Percentiles rank a stretch among this genome's conserved stretches.
Evolutionary conservation across 2,113 vertebrate species (phyloP).

Genomic region (Alligator mississippiensis): DNA sequence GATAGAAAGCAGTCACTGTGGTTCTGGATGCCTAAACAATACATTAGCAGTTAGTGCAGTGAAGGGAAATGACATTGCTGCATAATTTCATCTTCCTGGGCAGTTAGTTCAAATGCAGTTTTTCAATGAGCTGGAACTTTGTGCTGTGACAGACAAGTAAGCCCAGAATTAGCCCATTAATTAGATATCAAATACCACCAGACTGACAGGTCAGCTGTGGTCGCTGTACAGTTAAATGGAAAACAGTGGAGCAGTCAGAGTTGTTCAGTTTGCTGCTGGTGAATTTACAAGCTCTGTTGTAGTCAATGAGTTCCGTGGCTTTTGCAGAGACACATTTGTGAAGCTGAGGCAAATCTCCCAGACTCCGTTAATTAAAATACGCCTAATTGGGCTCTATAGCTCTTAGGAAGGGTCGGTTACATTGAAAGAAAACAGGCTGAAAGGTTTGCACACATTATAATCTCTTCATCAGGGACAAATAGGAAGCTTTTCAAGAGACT

Average conservation of each 20-base stretch:
- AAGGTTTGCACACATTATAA: background rate
- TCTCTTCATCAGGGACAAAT: background rate
- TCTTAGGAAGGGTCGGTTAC: background rate
- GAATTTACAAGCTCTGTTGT: background rate
- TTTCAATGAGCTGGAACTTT: background rate
- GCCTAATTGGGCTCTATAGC: background rate
- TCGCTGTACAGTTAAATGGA: background rate
- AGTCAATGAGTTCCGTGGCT: accelerated
- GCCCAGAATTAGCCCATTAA: background rate
- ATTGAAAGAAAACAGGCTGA: background rate
- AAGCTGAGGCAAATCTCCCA: background rate
- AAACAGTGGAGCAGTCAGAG: background rate
- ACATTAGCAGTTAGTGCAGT: background rate
- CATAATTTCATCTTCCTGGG: accelerated
- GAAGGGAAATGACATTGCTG: background rate
- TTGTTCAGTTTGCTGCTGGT: background rate
- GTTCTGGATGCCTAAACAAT: background rate
- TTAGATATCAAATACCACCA: background rate
- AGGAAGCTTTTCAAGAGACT: background rate
- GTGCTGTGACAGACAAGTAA: background rate
- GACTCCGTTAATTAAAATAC: background rate
- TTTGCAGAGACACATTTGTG: background rate
- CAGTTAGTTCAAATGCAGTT: background rate
- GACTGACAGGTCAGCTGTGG: background rate
- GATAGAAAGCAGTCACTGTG: background rate